Percentiles rank a stretch among this genome's conserved stretches.
Conservation (phyloP, 2,888 invertebrate genomes). For the Antheraea yamamai region DNA sequence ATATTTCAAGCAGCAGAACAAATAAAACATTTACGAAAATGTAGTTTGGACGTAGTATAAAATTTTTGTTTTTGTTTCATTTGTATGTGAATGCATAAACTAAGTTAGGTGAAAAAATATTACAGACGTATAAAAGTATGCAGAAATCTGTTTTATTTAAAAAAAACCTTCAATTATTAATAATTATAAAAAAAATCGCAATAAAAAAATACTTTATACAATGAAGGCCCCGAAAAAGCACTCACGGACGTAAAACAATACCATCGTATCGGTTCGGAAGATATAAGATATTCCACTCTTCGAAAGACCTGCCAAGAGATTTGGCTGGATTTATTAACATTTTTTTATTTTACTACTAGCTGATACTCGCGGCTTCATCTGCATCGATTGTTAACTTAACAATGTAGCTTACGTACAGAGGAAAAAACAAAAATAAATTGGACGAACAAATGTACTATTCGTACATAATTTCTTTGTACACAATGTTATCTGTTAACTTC, state of each 20-base stretch:
- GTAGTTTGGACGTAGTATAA: neutral
- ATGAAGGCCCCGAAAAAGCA: neutral
- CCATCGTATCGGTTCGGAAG: neutral
- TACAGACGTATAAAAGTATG: neutral
- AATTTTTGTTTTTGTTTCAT: neutral
- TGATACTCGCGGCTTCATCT: too few species aligned
- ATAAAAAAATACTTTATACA: neutral
- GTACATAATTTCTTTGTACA: too few species aligned
- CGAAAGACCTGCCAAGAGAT: neutral
- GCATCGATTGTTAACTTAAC: too few species aligned
- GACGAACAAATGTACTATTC: too few species aligned
- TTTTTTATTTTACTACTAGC: neutral
- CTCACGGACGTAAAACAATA: neutral
- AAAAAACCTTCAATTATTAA: neutral
- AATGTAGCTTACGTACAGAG: too few species aligned
- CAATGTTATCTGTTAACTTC: too few species aligned
- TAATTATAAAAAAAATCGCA: neutral
- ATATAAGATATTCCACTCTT: neutral
- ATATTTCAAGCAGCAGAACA: neutral
- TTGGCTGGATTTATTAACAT: neutral
- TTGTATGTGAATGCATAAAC: neutral
- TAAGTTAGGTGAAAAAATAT: neutral
- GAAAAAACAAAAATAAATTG: too few species aligned
- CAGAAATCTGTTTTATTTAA: neutral
- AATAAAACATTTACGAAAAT: neutral